Evolutionary conservation across 30 jellyfish, hydroid and myxozoan species (phyloP), one percentile per base, ranked within the genome.

Genomic region (Hydra vulgaris): DNA sequence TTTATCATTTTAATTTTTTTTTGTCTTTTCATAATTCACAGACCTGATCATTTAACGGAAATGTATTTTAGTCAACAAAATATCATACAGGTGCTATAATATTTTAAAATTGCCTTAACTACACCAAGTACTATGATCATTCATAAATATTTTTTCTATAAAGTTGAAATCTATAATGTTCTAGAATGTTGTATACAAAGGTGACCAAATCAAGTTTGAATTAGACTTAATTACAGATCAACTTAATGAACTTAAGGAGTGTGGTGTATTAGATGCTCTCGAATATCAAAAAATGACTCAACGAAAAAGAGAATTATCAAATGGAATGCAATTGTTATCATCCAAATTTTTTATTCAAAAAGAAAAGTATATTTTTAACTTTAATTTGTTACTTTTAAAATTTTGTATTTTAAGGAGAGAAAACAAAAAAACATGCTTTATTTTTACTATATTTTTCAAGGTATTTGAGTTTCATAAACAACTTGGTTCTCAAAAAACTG

Each of bases 401-500:
- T 40, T 40, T 40, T 5, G 61, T 40, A 12, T 40, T 40, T 40
- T 40, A 40, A 12, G 61, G 61, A 3, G 5, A 3, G 12, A 40
- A 40, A 40, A 40, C 61, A 40, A 40, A 40, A 40, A 40, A n/a
- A n/a, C n/a, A 3, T 40, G 61, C 12, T 40, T 40, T 40, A 40
- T 3, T 18, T 20, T 19, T 12, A 22, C 55, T 19, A 70, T 26
- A 25, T 66, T 18, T 22, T 21, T 76, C 21, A 80, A 89, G 96
- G 69, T 40, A 76, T 25, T 66, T 73, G 26, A 75, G 61, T 73
- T 70, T 73, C 19, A 73, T 84, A 22, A 69, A 79, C 0, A 21
- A 89, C 18, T 79, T 83, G 27, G 73, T 85, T 25, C 70, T 67
- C 26, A 87, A 86, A 17, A 82, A 79, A 27, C 80, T 90, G 0